Base-by-base conservation (phyloP, 2,797 vertebrate genomes). In the Cirrhinus molitorella region DNA sequence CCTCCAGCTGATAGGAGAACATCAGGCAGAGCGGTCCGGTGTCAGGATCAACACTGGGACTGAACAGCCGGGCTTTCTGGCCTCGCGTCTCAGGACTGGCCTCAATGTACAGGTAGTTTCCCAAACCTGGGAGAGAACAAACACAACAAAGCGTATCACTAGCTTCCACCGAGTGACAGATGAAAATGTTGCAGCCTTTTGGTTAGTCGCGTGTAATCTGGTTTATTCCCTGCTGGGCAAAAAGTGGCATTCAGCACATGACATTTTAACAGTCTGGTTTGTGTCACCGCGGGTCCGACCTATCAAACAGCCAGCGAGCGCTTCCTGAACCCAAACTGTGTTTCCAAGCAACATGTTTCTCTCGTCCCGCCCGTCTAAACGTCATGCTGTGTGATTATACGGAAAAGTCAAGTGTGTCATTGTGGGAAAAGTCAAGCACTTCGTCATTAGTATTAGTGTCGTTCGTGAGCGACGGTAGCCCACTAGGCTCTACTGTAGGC, bases 1-100 rank as follows among this genome's bases (percentile, higher is more conserved):
- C 96, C 85, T 96, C 95, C 3, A 96, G 94, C 88, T 95, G 97
- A 90, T 99, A 99, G 84, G 95, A 97, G 92, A 99, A 99, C 75
- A 96, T 93, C 91, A 99, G 95, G 93, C 98, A 99, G 78, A 97
- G 93, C 0, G 96, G 96, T 1, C 96, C 97, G 0, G 91, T 93
- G 31, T 96, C 96, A 3, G 96, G 93, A 23, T 92, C 91, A 81
- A 99, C 92, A 0, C 90, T 84, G 0, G 97, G 96, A 91, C 98
- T 98, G 85, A 98, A 89, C 51, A 99, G 94, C 1, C 97, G 92
- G 0, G 96, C 97, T 2, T 89, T 95, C 91, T 97, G 96, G 70
- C 95, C 94, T 89, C 96, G 96, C 19, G 92, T 94, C 89, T 95
- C 95, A 43, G 95, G 91, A 0, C 94, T 96, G 59, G 96, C 96